Conservation (phyloP, 2,113 vertebrate species). For the Archocentrus centrarchus region DNA sequence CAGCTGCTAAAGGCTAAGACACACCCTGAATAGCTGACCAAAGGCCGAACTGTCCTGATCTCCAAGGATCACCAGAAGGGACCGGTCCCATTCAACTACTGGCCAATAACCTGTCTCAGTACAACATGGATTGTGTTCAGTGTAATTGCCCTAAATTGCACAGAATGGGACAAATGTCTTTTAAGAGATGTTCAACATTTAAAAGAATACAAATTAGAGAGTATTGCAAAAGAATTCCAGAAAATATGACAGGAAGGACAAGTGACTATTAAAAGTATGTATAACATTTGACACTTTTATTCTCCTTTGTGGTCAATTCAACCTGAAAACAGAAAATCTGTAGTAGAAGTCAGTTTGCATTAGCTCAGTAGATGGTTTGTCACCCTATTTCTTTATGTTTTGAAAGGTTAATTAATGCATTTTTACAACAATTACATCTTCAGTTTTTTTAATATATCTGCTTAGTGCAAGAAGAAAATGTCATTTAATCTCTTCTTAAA, state of each 20-base stretch:
- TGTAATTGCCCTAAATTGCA: neutral
- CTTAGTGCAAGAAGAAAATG: neutral
- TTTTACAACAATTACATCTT: constrained; percentile 13
- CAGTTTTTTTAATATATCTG: neutral
- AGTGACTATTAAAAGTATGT: constrained; percentile 8
- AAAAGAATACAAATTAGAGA: neutral
- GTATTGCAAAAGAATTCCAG: neutral
- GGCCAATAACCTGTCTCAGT: too few relatives aligned
- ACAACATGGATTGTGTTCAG: neutral
- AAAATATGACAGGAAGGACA: constrained; percentile 8
- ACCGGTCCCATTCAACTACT: too few relatives aligned
- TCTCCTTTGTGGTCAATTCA: constrained; percentile 27
- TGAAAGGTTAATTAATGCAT: constrained; percentile 31
- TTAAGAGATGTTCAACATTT: neutral
- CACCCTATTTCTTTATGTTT: constrained; percentile 1
- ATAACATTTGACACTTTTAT: constrained; percentile 1
- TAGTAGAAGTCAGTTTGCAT: constrained; percentile 16
- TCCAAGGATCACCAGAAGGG: too few relatives aligned
- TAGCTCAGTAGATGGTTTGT: constrained; percentile 2
- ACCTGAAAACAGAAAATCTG: constrained; percentile 16
- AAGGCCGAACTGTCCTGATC: too few relatives aligned
- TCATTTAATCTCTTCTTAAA: neutral
- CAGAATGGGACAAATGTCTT: neutral
- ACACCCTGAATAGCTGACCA: too few relatives aligned
- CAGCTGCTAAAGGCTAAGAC: too few relatives aligned